A percentile compares a stretch with the other conserved stretches of the same genome.
phyloP scores from a whole-genome alignment of 2,113 vertebrate genomes.

The Marmota monax region DNA sequence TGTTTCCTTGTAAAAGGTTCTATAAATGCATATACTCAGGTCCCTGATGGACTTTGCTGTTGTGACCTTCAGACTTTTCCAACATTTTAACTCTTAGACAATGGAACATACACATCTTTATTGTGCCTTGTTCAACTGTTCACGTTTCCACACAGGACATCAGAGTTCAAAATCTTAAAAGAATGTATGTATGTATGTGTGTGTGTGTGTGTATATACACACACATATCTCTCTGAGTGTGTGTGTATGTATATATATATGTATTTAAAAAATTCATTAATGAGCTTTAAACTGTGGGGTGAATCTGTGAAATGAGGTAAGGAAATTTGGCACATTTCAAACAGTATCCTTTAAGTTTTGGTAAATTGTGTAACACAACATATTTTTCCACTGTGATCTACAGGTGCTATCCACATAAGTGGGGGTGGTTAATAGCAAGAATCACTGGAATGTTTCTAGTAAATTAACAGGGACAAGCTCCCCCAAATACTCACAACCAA shows the following conservation, averaged over 20 bases:
- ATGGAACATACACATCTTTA: slow-evolving; percentile 83
- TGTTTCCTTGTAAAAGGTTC: slow-evolving; percentile 82
- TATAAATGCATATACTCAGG: slow-evolving; percentile 85
- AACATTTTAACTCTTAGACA: slow-evolving; percentile 82
- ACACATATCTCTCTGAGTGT: background rate
- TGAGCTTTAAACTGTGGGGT: slow-evolving; percentile 92
- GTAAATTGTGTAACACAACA: slow-evolving; percentile 92
- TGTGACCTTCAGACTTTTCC: slow-evolving; percentile 83
- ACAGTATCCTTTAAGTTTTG: slow-evolving; percentile 95
- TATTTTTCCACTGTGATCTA: slow-evolving; percentile 93
- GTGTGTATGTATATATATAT: background rate
- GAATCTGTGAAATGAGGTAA: slow-evolving; percentile 96
- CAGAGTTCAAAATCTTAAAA: slow-evolving; percentile 68
- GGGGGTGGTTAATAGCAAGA: slow-evolving; percentile 90
- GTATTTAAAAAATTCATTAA: slow-evolving; percentile 69
- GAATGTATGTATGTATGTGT: slow-evolving; percentile 47
- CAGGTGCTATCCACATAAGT: slow-evolving; percentile 93
- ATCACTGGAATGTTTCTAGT: slow-evolving; percentile 94
- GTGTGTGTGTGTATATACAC: background rate
- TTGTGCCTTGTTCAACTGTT: slow-evolving; percentile 83
- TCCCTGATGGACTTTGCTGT: slow-evolving; percentile 86
- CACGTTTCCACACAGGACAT: slow-evolving; percentile 81
- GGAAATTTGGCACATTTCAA: slow-evolving; percentile 96
- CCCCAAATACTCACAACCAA: slow-evolving; percentile 94
- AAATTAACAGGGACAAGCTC: slow-evolving; percentile 91